A percentile compares a stretch with the other conserved stretches of the same genome.
Conservation (phyloP, 2,888 invertebrate species). For the Tenthredo livida region DNA sequence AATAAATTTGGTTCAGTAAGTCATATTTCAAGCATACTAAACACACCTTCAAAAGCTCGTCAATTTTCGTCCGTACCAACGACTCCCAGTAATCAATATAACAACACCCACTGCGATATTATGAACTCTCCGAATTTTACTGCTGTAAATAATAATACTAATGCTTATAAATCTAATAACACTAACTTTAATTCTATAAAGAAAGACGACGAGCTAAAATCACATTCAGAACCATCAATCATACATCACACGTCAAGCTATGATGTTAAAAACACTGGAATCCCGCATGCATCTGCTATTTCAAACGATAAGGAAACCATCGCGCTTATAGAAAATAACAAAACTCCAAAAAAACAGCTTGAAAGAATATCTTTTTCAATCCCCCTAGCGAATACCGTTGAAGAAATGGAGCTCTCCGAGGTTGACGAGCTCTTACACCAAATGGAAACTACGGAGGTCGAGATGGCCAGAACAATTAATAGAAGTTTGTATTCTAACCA, state of each 20-base stretch:
- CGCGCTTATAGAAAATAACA: constrained; percentile 54
- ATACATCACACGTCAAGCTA: constrained; percentile 55
- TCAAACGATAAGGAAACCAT: constrained; percentile 58
- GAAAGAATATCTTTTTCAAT: constrained; percentile 62
- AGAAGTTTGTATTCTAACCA: constrained; percentile 53
- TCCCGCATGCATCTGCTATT: constrained; percentile 66
- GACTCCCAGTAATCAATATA: constrained; percentile 65
- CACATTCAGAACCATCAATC: constrained; percentile 60
- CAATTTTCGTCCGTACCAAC: constrained; percentile 70
- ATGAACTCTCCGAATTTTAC: constrained; percentile 49
- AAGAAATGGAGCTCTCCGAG: constrained; percentile 75
- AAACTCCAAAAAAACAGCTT: constrained; percentile 57
- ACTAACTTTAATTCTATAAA: constrained; percentile 60
- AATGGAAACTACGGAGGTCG: constrained; percentile 76
- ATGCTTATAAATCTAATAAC: constrained; percentile 57
- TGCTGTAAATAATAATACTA: constrained; percentile 58
- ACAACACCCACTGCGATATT: too few relatives aligned
- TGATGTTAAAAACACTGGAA: constrained; percentile 29
- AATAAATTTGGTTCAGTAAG: constrained; percentile 64
- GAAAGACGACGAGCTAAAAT: constrained; percentile 68
- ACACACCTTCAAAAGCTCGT: constrained; percentile 67
- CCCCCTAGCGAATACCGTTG: constrained; percentile 64
- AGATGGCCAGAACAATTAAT: constrained; percentile 70
- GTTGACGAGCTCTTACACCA: constrained; percentile 77
- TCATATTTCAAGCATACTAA: constrained; percentile 67